phyloP scores from a whole-genome alignment of 1,140 invertebrate genomes.

The Mesaphorura yosii region DNA sequence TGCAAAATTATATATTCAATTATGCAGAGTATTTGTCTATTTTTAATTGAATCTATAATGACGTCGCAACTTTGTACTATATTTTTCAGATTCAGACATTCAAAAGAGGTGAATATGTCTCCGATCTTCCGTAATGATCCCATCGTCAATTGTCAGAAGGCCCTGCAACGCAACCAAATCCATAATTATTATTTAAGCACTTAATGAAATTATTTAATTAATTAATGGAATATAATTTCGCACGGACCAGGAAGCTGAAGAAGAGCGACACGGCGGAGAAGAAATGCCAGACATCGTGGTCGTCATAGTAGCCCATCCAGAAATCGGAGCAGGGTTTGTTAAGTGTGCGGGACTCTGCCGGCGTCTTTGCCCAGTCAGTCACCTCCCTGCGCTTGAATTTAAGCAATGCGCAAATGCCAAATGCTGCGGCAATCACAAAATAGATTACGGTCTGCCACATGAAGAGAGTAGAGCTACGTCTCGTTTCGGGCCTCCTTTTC shows the following conservation, averaged over 20 bases:
- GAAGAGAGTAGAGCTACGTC: too few species aligned
- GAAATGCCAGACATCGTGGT: conserved; percentile 12
- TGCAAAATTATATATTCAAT: too few species aligned
- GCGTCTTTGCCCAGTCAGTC: conserved; percentile 5
- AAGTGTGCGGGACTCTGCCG: not conserved
- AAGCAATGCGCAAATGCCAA: not conserved
- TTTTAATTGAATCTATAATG: too few species aligned
- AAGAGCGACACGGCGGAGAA: conserved; percentile 4
- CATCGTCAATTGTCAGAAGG: conserved; percentile 7
- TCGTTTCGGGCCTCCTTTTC: too few species aligned
- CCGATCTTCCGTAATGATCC: conserved; percentile 2
- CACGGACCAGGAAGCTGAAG: conserved; percentile 6
- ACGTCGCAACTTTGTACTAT: too few species aligned
- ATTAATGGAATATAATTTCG: too few species aligned
- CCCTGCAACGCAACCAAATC: conserved; percentile 5
- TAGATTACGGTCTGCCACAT: conserved; percentile 1
- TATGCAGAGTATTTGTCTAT: too few species aligned
- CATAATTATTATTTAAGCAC: not conserved
- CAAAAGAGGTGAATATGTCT: too few species aligned
- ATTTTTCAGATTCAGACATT: too few species aligned
- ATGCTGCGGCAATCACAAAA: not conserved
- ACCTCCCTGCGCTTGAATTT: conserved; percentile 9
- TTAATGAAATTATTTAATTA: not conserved
- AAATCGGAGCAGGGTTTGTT: conserved; percentile 6
- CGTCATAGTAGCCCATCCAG: conserved; percentile 4